A percentile compares a stretch with the other conserved stretches of the same genome.
These are phyloP conservation scores for Pseudanteris insignis DNA, from an alignment of 2,888 invertebrate species.

Conservation along the genomic window DNA sequence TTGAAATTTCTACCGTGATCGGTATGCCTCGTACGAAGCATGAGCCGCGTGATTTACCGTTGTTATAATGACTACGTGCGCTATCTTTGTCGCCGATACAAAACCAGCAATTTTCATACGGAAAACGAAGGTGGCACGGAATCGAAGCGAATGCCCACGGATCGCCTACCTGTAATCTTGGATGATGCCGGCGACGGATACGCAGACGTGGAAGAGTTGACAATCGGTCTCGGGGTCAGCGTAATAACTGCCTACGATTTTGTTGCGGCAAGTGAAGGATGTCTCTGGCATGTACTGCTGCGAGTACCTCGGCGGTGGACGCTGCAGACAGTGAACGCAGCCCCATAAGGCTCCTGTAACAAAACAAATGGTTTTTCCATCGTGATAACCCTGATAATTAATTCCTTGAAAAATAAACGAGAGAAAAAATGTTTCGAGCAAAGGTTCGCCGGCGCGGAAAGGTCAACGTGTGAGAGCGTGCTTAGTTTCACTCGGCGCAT, in stretches of 20 bases:
- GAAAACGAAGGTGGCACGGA: too few species aligned
- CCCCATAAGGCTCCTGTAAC: constrained; percentile 55
- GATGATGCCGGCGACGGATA: constrained; percentile 77
- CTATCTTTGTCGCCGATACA: too few species aligned
- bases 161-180: constrained; percentile 62
- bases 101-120: too few species aligned
- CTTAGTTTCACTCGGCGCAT: too few species aligned
- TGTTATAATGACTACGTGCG: too few species aligned
- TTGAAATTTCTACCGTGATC: too few species aligned
- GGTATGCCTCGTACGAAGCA: too few species aligned
- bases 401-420: background rate
- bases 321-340: constrained; percentile 60
- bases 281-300: constrained; percentile 69
- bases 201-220: constrained; percentile 90
- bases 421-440: constrained; percentile 1
- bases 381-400: constrained; percentile 11
- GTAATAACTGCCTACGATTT: constrained; percentile 88
- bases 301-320: constrained; percentile 67
- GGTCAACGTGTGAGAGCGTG: constrained; percentile 21
- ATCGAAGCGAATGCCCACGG: constrained; percentile 9
- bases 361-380: constrained; percentile 25
- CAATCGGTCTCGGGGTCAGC: constrained; percentile 87
- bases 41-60: too few species aligned
- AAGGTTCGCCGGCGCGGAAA: constrained; percentile 10
- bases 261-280: constrained; percentile 82